Percentiles rank a stretch among this genome's conserved stretches.
Conservation (phyloP, 1,140 invertebrate species). For the Globodera ellingtonae region DNA sequence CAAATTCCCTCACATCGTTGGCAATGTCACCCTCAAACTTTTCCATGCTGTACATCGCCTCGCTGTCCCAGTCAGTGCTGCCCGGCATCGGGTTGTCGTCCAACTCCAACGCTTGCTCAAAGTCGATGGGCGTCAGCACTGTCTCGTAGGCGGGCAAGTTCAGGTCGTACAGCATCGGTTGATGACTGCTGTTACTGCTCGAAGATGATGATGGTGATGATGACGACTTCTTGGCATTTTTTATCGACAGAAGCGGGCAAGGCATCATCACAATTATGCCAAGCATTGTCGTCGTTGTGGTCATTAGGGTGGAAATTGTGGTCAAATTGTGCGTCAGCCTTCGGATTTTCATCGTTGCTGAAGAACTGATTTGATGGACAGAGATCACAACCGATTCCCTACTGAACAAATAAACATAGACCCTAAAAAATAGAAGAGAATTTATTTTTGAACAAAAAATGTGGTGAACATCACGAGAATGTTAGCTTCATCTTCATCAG, state of each 20-base stretch:
- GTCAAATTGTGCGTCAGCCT: neutral
- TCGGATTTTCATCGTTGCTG: no score
- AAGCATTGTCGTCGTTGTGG: neutral
- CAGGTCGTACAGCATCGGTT: conserved; percentile 52
- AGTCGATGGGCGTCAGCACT: conserved; percentile 61
- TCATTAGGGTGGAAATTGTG: neutral
- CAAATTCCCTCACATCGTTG: conserved; percentile 55
- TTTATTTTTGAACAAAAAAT: no score
- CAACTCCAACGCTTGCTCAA: conserved; percentile 52
- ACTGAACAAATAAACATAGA: no score
- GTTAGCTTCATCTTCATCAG: neutral
- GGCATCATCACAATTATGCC: neutral
- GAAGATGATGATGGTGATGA: neutral
- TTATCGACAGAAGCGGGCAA: neutral
- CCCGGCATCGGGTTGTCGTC: conserved; percentile 29
- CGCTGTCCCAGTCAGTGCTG: conserved; percentile 60
- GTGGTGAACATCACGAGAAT: neutral
- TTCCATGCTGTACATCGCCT: conserved; percentile 62
- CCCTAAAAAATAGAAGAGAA: no score
- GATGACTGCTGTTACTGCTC: conserved; percentile 22
- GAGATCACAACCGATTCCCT: no score
- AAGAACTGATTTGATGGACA: no score
- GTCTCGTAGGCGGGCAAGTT: conserved; percentile 59
- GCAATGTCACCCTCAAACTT: conserved; percentile 65
- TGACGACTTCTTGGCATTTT: neutral